These are phyloP conservation scores for Sterna hirundo DNA, from an alignment of 2,113 vertebrate species.

Conservation along the genomic window DNA sequence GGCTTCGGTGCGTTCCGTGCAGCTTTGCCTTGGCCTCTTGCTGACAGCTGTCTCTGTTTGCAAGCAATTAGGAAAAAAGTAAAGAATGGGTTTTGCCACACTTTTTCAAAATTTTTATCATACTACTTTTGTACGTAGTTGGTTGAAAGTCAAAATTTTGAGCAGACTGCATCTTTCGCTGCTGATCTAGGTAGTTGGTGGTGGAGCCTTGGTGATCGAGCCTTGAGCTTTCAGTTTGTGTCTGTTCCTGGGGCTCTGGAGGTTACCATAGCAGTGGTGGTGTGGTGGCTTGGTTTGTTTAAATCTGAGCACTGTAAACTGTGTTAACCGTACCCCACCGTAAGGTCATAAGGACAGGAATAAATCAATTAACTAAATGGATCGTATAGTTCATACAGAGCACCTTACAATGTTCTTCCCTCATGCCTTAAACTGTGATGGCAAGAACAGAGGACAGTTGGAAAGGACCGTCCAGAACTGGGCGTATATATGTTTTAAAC, in stretches of 20 bases:
- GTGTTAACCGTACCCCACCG: background rate
- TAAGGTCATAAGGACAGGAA: background rate
- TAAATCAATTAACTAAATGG: background rate
- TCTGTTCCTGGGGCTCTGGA: background rate
- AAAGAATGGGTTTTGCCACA: background rate
- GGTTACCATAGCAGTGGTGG: background rate
- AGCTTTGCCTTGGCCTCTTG: background rate
- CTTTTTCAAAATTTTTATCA: background rate
- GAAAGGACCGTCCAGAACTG: background rate
- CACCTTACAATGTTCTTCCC: background rate
- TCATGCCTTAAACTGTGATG: background rate
- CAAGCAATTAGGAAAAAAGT: background rate
- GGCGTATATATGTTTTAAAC: background rate
- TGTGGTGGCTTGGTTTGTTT: background rate
- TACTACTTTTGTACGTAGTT: accelerated
- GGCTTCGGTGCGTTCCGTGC: accelerated
- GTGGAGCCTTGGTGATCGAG: background rate
- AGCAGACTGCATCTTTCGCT: accelerated
- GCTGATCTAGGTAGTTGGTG: background rate
- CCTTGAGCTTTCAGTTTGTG: background rate
- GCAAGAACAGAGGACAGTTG: background rate
- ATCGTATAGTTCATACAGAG: background rate
- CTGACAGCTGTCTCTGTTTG: background rate
- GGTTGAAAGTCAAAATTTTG: background rate
- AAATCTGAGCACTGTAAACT: background rate